These are phyloP conservation scores for Myotis vivesi DNA, from an alignment of 2,797 vertebrate genomes.

Conservation along the genomic window DNA sequence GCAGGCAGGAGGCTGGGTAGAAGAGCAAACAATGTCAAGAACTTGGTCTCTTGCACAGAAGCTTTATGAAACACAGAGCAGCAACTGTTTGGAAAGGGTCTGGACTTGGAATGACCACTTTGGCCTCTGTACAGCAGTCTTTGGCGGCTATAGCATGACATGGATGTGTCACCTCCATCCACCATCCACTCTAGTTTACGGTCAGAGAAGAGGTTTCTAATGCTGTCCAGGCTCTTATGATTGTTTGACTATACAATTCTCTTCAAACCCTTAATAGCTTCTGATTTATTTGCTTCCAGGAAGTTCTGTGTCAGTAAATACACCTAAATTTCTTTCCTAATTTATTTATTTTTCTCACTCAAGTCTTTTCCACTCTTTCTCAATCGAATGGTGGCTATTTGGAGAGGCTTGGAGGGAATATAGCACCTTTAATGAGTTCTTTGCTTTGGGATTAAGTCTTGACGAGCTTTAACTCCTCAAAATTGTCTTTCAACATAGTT, in stretches of 20 bases:
- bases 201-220: slow-evolving; percentile 29
- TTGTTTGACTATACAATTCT: not conserved
- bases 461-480: not conserved
- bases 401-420: not conserved
- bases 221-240: not conserved
- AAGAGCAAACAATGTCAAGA: not conserved
- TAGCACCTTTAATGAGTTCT: not conserved
- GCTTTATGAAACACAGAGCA: not conserved
- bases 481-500: not conserved
- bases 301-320: slow-evolving; percentile 2
- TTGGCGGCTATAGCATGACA: not conserved
- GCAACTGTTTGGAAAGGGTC: not conserved
- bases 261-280: not conserved
- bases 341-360: slow-evolving; percentile 26
- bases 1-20: not conserved
- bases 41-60: not conserved
- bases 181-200: not conserved
- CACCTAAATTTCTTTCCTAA: slow-evolving; percentile 34
- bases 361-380: not conserved
- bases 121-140: not conserved
- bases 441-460: not conserved
- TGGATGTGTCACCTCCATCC: not conserved
- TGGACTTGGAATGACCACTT: not conserved
- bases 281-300: slow-evolving; percentile 12
- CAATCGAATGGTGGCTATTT: not conserved